Evolutionary conservation across 2,113 vertebrate species (phyloP), one percentile per base, ranked within the genome.

Genomic region (Aspiorhynchus laticeps): DNA sequence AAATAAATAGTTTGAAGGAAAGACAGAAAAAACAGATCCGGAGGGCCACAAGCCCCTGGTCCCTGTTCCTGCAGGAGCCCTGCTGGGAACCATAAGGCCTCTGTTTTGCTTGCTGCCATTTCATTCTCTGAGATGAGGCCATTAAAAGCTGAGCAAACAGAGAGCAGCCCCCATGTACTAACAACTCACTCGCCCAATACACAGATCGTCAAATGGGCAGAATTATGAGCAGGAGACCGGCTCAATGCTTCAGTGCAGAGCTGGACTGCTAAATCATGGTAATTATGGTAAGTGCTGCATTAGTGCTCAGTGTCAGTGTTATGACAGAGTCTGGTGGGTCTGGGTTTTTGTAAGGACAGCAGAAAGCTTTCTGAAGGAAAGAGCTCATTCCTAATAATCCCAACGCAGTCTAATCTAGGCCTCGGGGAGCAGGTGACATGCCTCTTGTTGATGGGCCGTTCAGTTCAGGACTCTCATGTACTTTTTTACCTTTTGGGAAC

Each of bases 21-120:
- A 87, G 80, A 77, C 71, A 80, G 4, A 53, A 67, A 77, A 86
- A 87, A 85, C 26, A 73, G 19, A 41, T 5, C 19, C 21, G 1
- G 59, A 41, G 83, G 77, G 38, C 79, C 87, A 73, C 51, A 15
- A 69, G 69, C 43, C 78, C 38, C 61, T 73, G 48, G 85, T 83
- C 88, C 63, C 86, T 81, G n/a, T 33, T 51, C 75, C 59, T 81
- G 11, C 53, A 73, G 86, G 85, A 82, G 74, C 73, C 93, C 94
- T 80, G 87, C 92, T 85, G 93, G 84, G 90, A 90, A 91, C 91
- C 94, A 95, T 90, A 94, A 94, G 93, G 93, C 53, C 90, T 82
- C 7, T 94, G 93, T 94, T 95, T 92, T 93, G 56, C 93, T 88
- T 93, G 84, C 85, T 87, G 86, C 85, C 84, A 89, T 92, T 91